Evolutionary conservation across 2,888 invertebrate genomes (phyloP).

Genomic region (Toxonevra muliebris): DNA sequence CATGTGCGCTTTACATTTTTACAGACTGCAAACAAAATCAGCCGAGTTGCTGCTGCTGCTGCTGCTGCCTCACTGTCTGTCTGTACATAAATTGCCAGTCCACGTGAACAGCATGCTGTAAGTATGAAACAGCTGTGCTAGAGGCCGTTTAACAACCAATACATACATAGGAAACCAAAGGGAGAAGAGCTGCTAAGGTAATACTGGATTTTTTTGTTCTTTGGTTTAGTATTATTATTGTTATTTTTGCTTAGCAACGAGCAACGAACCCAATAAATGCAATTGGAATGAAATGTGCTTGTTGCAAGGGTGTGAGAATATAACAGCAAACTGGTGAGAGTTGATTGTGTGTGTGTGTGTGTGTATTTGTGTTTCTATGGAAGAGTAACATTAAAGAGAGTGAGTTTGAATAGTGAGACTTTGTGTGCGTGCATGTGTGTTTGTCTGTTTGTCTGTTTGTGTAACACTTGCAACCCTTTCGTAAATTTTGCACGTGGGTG

Average conservation of each 20-base stretch:
- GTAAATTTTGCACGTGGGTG: constrained; percentile 27
- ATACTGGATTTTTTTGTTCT: neutral
- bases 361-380: neutral
- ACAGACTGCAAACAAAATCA: neutral
- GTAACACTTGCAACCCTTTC: neutral
- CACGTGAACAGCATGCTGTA: neutral
- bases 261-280: constrained; percentile 21
- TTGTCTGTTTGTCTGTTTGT: neutral
- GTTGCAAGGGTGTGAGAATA: neutral
- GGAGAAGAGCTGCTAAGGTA: neutral
- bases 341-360: constrained; percentile 2
- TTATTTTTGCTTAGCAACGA: constrained; percentile 27
- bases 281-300: neutral
- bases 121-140: neutral
- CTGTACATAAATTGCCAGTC: neutral
- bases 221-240: neutral
- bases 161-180: too few relatives aligned
- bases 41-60: constrained; percentile 4
- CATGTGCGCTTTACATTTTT: too few relatives aligned
- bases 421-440: constrained; percentile 16
- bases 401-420: constrained; percentile 18
- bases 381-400: neutral
- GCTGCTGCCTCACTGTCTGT: neutral
- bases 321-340: constrained; percentile 3
- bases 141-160: too few relatives aligned